These are phyloP conservation scores for Portevinia maculata DNA, from an alignment of 2,888 invertebrate species.

Conservation along the genomic window DNA sequence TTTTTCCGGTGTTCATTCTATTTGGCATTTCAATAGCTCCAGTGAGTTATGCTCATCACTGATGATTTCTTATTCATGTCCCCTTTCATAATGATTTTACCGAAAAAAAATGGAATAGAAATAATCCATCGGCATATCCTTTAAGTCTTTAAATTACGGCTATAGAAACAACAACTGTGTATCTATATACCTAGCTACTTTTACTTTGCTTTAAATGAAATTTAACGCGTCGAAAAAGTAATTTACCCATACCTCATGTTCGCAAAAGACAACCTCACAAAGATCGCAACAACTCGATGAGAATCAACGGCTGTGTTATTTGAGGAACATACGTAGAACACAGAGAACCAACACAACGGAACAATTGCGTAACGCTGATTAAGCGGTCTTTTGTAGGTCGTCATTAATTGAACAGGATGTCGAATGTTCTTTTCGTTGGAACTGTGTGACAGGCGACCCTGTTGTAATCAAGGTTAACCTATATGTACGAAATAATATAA, in stretches of 20 bases:
- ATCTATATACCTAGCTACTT: slow-evolving; percentile 10
- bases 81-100: slow-evolving; percentile 47
- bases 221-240: slow-evolving; percentile 46
- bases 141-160: slow-evolving; percentile 14
- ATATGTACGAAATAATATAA: slow-evolving; percentile 8
- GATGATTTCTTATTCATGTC: slow-evolving; percentile 47
- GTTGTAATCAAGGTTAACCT: slow-evolving; percentile 41
- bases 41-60: slow-evolving; percentile 20
- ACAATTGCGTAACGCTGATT: slow-evolving; percentile 61
- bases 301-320: slow-evolving; percentile 31
- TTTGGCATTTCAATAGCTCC: background rate
- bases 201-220: slow-evolving; percentile 32
- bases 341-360: slow-evolving; percentile 22
- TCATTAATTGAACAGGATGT: slow-evolving; percentile 58
- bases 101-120: slow-evolving; percentile 15
- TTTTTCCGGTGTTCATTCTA: background rate
- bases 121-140: background rate
- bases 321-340: slow-evolving; percentile 18
- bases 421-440: slow-evolving; percentile 59
- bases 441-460: slow-evolving; percentile 54
- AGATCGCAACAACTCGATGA: slow-evolving; percentile 45
- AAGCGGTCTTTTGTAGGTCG: slow-evolving; percentile 60
- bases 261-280: background rate
- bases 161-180: slow-evolving; percentile 9
- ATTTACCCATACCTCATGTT: slow-evolving; percentile 20